phyloP scores from a whole-genome alignment of 2,113 vertebrate species.

The Acanthisitta chloris region DNA sequence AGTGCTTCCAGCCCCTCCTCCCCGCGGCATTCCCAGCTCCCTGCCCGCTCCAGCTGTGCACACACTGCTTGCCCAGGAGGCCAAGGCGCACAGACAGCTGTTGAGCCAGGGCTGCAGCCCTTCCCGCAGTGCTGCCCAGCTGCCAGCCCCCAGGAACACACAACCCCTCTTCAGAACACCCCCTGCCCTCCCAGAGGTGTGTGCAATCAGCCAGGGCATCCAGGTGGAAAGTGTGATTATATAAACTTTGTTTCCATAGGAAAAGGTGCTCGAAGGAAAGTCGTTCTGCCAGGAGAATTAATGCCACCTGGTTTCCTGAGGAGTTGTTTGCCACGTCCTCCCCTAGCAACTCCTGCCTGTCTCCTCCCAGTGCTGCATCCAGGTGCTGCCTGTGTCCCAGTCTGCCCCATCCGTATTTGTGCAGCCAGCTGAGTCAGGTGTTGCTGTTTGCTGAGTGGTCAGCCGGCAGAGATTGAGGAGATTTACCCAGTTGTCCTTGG shows the following conservation, averaged over 20 bases:
- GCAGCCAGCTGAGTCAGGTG: not conserved
- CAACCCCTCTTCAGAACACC: not conserved
- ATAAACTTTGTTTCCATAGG: conserved; percentile 30
- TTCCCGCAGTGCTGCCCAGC: not conserved
- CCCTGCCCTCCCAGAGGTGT: not conserved
- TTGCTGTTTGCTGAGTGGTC: not conserved
- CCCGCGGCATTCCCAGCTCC: not conserved
- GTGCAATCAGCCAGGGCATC: not conserved
- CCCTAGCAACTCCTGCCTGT: not conserved
- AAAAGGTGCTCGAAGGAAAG: not conserved
- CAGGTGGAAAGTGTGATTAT: not conserved
- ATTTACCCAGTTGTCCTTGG: not conserved
- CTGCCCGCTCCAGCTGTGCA: not conserved
- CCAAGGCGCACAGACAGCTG: not conserved
- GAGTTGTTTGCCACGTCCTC: not conserved
- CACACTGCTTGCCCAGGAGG: not conserved
- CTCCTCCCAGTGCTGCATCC: not conserved
- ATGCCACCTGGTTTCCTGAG: not conserved
- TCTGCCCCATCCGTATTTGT: not conserved
- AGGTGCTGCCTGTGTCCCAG: accelerated
- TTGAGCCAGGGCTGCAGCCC: not conserved
- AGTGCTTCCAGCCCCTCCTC: not conserved
- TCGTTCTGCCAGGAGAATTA: not conserved
- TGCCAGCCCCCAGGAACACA: not conserved
- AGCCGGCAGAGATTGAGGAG: not conserved